A percentile compares a stretch with the other conserved stretches of the same genome.
Conservation (phyloP, 2,113 vertebrate species). For the Zingel zingel region DNA sequence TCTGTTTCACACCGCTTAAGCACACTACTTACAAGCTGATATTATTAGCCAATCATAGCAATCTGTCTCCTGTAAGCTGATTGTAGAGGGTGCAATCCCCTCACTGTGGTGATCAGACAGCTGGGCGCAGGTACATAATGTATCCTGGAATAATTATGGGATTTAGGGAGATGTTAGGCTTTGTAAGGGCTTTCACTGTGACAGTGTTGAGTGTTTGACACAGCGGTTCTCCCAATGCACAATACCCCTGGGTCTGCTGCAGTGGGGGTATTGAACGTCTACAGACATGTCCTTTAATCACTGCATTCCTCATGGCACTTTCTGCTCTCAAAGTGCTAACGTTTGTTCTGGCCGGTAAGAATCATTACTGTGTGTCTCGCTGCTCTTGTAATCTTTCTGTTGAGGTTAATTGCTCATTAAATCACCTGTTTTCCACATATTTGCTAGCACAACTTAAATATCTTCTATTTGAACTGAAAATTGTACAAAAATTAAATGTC, state of each 20-base stretch:
- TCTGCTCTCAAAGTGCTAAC: conserved; percentile 42
- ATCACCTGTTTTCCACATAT: not conserved
- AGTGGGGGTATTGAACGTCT: conserved; percentile 54
- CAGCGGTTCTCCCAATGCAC: conserved; percentile 64
- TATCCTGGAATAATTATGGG: conserved; percentile 84
- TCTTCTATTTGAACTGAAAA: not conserved
- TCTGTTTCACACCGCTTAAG: conserved; percentile 74
- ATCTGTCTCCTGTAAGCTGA: conserved; percentile 84
- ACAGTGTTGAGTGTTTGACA: conserved; percentile 80
- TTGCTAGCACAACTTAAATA: not conserved
- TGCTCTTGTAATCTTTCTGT: conserved; percentile 26
- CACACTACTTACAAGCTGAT: conserved; percentile 76
- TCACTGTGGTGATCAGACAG: conserved; percentile 78
- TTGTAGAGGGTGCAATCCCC: conserved; percentile 81
- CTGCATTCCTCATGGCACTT: conserved; percentile 57
- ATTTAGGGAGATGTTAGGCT: conserved; percentile 83
- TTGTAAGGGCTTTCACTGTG: conserved; percentile 84
- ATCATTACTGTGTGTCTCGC: conserved; percentile 42
- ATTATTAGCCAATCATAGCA: conserved; percentile 80
- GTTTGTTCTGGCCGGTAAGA: conserved; percentile 55
- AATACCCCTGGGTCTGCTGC: conserved; percentile 61
- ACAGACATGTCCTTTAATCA: conserved; percentile 76
- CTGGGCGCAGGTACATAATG: conserved; percentile 82
- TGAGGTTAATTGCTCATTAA: conserved; percentile 24
- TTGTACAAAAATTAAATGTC: not conserved